Evolutionary conservation across 2,113 vertebrate species (phyloP).

Genomic region (Hippocampus guttulatus): DNA sequence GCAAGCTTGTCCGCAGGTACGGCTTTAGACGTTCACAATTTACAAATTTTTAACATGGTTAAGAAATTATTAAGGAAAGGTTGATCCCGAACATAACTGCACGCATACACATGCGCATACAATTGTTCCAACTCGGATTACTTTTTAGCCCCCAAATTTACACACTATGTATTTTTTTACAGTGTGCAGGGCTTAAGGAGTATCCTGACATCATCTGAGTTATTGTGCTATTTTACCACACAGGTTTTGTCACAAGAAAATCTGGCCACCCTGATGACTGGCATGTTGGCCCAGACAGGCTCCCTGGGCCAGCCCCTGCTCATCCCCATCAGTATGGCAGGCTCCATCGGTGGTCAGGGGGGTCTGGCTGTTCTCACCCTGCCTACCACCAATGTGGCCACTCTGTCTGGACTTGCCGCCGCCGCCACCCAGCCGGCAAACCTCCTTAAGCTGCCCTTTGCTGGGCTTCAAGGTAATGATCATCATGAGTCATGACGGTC

Average conservation of each 20-base stretch:
- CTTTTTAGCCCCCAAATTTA: too few relatives aligned
- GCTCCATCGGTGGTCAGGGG: slow-evolving; percentile 87
- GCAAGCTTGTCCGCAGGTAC: slow-evolving; percentile 74
- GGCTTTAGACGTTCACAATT: neutral
- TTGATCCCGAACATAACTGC: too few relatives aligned
- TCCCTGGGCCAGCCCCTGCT: slow-evolving; percentile 92
- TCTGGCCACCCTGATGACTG: slow-evolving; percentile 92
- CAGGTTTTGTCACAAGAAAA: slow-evolving; percentile 97
- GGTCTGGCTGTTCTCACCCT: slow-evolving; percentile 92
- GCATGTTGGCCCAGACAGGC: slow-evolving; percentile 93
- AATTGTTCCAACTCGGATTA: too few relatives aligned
- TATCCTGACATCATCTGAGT: neutral
- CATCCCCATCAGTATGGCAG: slow-evolving; percentile 93
- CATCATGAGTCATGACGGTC: neutral
- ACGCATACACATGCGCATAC: too few relatives aligned
- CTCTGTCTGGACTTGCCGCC: slow-evolving; percentile 83
- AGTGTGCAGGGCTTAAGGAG: too few relatives aligned
- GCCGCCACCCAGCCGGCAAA: slow-evolving; percentile 74
- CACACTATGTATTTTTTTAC: too few relatives aligned
- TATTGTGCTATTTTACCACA: neutral
- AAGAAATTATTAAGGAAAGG: too few relatives aligned
- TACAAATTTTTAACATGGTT: too few relatives aligned
- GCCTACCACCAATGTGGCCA: slow-evolving; percentile 86
- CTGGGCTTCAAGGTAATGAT: slow-evolving; percentile 84
- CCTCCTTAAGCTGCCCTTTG: slow-evolving; percentile 88